These are phyloP conservation scores for Microchrysa polita DNA, from an alignment of 2,888 invertebrate species.

Conservation along the genomic window DNA sequence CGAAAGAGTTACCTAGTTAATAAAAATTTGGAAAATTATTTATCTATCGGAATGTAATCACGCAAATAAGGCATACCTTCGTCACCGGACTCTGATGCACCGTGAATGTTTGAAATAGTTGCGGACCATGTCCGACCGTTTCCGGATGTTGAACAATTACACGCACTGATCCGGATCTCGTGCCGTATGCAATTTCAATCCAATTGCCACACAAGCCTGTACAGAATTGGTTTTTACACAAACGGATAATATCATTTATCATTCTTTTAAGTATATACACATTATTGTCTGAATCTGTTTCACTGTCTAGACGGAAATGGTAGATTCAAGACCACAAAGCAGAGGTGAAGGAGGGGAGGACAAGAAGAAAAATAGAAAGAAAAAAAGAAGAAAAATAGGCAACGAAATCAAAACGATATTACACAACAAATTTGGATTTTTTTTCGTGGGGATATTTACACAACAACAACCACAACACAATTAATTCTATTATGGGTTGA, in stretches of 20 bases:
- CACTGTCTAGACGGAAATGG: constrained; percentile 27
- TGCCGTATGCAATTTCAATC: constrained; percentile 99
- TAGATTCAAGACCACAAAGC: constrained; percentile 45
- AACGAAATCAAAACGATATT: background rate
- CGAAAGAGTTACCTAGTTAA: constrained; percentile 85
- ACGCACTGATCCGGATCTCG: constrained; percentile 92
- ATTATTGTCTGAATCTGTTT: constrained; percentile 37
- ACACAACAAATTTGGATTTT: too few relatives aligned
- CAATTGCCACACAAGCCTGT: constrained; percentile 96
- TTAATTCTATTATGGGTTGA: too few relatives aligned
- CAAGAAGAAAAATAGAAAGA: constrained; percentile 33
- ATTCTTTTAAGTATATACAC: constrained; percentile 36
- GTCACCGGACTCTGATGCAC: constrained; percentile 96
- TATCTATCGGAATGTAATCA: background rate
- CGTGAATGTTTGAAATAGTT: constrained; percentile 97
- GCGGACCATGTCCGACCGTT: constrained; percentile 97
- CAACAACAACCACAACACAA: too few relatives aligned
- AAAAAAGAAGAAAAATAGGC: constrained; percentile 4
- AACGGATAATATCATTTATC: constrained; percentile 40
- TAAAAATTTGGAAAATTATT: constrained; percentile 34
- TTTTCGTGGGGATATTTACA: too few relatives aligned
- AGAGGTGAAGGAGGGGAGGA: too few relatives aligned
- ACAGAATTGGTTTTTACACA: constrained; percentile 41
- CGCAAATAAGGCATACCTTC: constrained; percentile 69
- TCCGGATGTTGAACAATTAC: constrained; percentile 99